Evolutionary conservation across 2,797 vertebrate species (phyloP).

Genomic region (Danio jaintianensis): DNA sequence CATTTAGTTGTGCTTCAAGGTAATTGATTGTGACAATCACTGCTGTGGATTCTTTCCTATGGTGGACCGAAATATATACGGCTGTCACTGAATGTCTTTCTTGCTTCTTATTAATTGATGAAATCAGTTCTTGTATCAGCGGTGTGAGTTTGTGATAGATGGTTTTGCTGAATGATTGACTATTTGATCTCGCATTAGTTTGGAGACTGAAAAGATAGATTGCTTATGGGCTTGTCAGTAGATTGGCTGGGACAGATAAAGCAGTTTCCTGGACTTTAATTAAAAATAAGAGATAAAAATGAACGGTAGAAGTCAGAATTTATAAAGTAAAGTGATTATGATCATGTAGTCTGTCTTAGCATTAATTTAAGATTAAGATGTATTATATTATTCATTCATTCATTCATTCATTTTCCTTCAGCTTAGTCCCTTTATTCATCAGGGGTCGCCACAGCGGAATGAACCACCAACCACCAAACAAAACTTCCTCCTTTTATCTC

Average conservation of each 20-base stretch:
- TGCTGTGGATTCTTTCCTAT: neutral
- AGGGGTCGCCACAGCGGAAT: too few relatives aligned
- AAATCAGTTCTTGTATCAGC: neutral
- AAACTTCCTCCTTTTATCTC: too few relatives aligned
- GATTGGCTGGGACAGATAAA: neutral
- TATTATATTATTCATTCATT: too few relatives aligned
- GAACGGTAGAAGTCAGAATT: neutral
- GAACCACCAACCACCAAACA: too few relatives aligned
- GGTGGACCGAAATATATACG: neutral
- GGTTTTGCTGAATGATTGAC: neutral
- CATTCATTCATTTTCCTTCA: too few relatives aligned
- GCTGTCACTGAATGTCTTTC: neutral
- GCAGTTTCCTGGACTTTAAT: neutral
- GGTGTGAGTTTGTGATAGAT: neutral
- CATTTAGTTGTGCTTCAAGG: neutral
- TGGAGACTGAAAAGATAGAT: neutral
- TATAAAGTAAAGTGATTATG: neutral
- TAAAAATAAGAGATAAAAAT: neutral
- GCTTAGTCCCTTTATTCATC: too few relatives aligned
- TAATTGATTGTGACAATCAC: conserved; percentile 6
- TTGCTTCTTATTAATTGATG: neutral
- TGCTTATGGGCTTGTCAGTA: neutral
- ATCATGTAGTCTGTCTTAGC: neutral
- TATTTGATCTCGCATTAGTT: neutral
- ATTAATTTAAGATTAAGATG: too few relatives aligned